Percentiles rank a stretch among this genome's conserved stretches.
Conservation (phyloP, 2,113 vertebrate genomes). For the Lynx canadensis region DNA sequence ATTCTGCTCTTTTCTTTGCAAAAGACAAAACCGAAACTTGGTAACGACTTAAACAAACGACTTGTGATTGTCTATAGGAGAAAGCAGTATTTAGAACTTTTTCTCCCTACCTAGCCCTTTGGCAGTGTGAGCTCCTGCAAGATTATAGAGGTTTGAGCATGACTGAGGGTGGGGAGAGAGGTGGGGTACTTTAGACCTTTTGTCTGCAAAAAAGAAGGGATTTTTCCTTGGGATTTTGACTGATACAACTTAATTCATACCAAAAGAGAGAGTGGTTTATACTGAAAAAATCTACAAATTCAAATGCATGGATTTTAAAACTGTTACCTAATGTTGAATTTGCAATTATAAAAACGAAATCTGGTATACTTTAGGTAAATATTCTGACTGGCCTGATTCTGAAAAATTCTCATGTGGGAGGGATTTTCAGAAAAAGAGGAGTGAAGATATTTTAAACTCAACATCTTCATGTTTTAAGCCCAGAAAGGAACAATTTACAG, state of each 20-base stretch:
- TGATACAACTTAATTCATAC: background rate
- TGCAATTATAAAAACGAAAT: slow-evolving; percentile 11
- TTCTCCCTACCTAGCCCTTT: background rate
- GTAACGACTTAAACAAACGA: background rate
- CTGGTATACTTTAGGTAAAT: background rate
- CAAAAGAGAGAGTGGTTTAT: background rate
- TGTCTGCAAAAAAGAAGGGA: background rate
- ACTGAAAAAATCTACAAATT: background rate
- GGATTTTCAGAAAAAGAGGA: slow-evolving; percentile 41
- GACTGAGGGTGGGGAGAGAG: background rate
- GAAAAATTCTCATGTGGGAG: background rate
- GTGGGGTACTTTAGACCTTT: background rate
- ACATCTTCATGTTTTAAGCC: background rate
- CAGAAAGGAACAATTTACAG: background rate
- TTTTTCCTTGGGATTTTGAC: background rate
- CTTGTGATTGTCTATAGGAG: background rate
- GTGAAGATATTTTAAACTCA: background rate
- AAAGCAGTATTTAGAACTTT: background rate
- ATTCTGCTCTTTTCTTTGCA: background rate
- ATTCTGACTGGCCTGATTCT: background rate
- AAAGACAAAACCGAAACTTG: background rate
- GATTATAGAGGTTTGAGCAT: background rate
- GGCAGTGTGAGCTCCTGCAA: background rate
- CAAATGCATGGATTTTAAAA: background rate
- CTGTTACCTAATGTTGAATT: background rate